Evolutionary conservation across 2,888 invertebrate species (phyloP).

Genomic region (Brachycybe producta): DNA sequence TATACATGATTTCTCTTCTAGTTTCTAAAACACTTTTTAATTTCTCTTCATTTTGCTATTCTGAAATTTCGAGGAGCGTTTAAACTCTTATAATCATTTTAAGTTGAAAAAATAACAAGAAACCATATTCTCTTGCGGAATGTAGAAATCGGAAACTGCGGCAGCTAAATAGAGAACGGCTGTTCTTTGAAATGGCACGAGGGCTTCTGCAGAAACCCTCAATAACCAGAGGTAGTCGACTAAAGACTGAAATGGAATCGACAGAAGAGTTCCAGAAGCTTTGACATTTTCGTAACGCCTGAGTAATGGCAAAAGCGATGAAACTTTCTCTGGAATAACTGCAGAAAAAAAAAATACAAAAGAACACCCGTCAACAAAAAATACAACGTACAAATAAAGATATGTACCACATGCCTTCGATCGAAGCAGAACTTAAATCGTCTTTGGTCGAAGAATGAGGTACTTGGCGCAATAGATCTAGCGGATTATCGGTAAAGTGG

Average conservation of each 20-base stretch:
- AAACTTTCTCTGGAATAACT: conserved; percentile 18
- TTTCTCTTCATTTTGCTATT: no score
- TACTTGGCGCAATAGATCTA: conserved; percentile 41
- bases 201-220: conserved; percentile 62
- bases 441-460: conserved; percentile 1
- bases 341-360: conserved; percentile 5
- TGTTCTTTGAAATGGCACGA: conserved; percentile 50
- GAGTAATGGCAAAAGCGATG: conserved; percentile 49
- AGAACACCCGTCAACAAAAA: conserved; percentile 4
- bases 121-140: conserved; percentile 85
- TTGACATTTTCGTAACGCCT: conserved; percentile 52
- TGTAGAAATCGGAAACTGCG: conserved; percentile 97
- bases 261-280: conserved; percentile 45
- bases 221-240: conserved; percentile 86
- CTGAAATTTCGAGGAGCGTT: no score
- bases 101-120: no score
- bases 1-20: no score
- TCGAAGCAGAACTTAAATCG: not conserved
- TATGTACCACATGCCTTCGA: conserved; percentile 37
- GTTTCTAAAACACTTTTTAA: no score
- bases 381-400: not conserved
- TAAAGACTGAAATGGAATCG: conserved; percentile 63
- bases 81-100: no score
- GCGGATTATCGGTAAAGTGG: conserved; percentile 64
- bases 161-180: conserved; percentile 90